Evolutionary conservation across 2,888 invertebrate species (phyloP).

Genomic region (Synergus itoensis): DNA sequence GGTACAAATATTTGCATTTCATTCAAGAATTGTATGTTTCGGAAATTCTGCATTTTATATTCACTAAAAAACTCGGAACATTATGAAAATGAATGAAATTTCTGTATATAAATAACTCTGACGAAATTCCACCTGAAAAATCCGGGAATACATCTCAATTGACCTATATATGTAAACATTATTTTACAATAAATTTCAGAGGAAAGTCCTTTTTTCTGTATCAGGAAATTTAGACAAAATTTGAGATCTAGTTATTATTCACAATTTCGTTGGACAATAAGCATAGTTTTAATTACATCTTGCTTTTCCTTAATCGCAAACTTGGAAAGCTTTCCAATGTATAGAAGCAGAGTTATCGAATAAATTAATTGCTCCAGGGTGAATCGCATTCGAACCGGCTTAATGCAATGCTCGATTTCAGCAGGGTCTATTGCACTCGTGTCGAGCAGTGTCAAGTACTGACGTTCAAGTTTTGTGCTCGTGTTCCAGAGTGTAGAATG

Average conservation of each 20-base stretch:
- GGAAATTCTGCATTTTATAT: background rate
- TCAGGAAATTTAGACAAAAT: no score
- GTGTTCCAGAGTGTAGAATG: background rate
- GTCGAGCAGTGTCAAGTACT: background rate
- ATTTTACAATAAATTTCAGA: no score
- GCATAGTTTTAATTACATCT: background rate
- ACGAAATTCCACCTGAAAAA: background rate
- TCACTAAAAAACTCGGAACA: background rate
- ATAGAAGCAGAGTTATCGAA: constrained; percentile 18
- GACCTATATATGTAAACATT: no score
- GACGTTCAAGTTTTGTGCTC: constrained; percentile 1
- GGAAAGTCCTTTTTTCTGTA: no score
- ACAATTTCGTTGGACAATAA: background rate
- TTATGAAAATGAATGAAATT: background rate
- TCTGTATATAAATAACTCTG: background rate
- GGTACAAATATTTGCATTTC: constrained; percentile 31
- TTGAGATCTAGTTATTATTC: background rate
- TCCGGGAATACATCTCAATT: no score
- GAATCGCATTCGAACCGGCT: background rate
- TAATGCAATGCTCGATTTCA: constrained; percentile 9
- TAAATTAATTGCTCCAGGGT: constrained; percentile 31
- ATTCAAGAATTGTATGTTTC: background rate
- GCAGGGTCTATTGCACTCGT: background rate
- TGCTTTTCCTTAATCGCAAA: background rate
- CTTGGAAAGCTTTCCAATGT: background rate